Base-by-base conservation (phyloP, 2,888 invertebrate genomes). In the Oasisia sp. region DNA sequence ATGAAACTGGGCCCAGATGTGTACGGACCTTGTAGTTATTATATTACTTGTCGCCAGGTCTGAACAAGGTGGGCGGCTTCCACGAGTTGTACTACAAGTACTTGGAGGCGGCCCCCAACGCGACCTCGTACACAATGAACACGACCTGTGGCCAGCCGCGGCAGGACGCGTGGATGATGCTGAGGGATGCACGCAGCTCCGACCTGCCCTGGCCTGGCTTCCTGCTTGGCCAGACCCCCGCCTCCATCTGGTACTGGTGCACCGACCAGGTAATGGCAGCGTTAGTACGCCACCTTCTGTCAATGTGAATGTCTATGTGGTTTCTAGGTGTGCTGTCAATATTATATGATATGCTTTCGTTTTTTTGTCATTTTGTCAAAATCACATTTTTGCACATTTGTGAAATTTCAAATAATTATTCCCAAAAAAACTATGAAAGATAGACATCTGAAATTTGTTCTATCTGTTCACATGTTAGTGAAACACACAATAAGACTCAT, bases 191-290 rank as follows among this genome's bases (percentile, higher is more conserved):
- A 11, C 93, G 95, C 89, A 96, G 96, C 93, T 95, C 96, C 32
- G 96, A 97, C 93, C 96, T 97, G 96, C 97, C 97, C 2, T 97
- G 97, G 97, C 95, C 96, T 3, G 97, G 97, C 0, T 97, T 97
- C 93, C 94, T 97, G 11, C 93, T 97, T 4, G 97, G 97, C 3
- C 97, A 97, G 94, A 97, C 96, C 0, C 96, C 97, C 0, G 96
- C 97, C 7, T 97, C 97, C 19, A 96, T 97, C 92, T 97, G 97
- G 97, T 97, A 97, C 94, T 96, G 96, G 96, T 96, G 96, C 93
- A 95, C 96, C 32, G 96, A 97, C 93, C 96, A 96, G 95, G 96
- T 96, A 93, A 11, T 9, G 50, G 5, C 12, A 14, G 9, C 50
- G 14, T 50, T 14, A 32, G 11, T 14, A 89, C 14, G 32, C 19